Evolutionary conservation across 2,888 invertebrate genomes (phyloP), one percentile per base, ranked within the genome.

Genomic region (Molanna angustata): DNA sequence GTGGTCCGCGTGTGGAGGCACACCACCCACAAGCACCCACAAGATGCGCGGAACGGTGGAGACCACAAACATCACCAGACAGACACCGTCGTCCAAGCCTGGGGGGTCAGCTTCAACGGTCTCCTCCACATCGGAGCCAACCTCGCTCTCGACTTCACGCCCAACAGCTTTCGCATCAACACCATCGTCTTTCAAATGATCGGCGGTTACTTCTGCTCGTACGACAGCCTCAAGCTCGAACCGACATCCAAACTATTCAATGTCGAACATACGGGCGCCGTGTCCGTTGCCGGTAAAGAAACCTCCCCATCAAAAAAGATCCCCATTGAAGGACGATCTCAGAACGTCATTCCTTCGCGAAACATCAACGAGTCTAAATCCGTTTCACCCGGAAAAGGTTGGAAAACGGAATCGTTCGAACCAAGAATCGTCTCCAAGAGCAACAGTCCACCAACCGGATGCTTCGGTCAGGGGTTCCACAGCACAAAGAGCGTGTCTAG

Each of bases 81-180:
- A 42, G 85, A 88, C 64, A 71, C 74, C 7, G 74, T 85, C 39
- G 72, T 90, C 11, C 82, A 90, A 62, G 85, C 89, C 2, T 94
- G 92, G 91, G 88, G 88, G 1, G 82, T 95, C 3, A 86, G 90
- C 64, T 86, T 95, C 63, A 87, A 87, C 52, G 94, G 94, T 0
- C 76, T 95, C 11, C 78, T 87, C 47, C 89, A 87, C 63, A 78
- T 89, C 37, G 86, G 88, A 43, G 82, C 83, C 43, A 84, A 85
- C 66, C 68, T 85, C 50, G 74, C 82, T 41, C 85, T 89, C 9
- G 80, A 80, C 61, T 81, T 85, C 64, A 81, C 84, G 35, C 83
- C 86, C 2, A 78, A 79, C 49, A 78, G 83, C 62, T 84, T 90
- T 62, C 80, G 80, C 66, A 74, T 80, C 57, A 89, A 90, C 67